Evolutionary conservation across 2,113 vertebrate species (phyloP), one percentile per base, ranked within the genome.

Genomic region (Leptobrachium ailaonicum): DNA sequence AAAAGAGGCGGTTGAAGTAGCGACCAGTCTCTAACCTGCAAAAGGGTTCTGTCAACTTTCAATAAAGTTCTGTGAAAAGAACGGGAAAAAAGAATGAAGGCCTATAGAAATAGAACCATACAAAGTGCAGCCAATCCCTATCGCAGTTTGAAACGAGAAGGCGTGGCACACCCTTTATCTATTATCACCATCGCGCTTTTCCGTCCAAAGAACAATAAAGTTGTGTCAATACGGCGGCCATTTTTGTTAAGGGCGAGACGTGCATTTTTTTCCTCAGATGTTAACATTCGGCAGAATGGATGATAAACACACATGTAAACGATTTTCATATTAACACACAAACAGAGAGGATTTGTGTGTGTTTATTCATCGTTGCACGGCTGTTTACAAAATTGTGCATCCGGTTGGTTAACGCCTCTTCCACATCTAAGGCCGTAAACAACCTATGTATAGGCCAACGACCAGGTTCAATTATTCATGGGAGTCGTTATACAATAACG

Each of bases 41-140:
- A 66, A 41, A 14, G 12, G 42, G 43, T 68, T 69, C 56, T 50
- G 41, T 20, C 54, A 32, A 6, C 44, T 32, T 41, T 43, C 40
- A 70, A 77, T 77, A 77, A 77, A 77, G 75, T 77, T 77, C 68
- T 45, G 5, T 44, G 1, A 6, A 41, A 66, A 41, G 47, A 64
- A 47, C 53, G 20, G 20, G 20, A 69, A 69, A 77, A 60, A 77
- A 60, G 58, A 60, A 60, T 1, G n/a, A 6, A 64, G 62, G 62
- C 4, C n/a, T 3, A 40, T 32, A 64, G 62, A 20, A 40, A 40
- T 20, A 32, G 62, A 10, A n/a, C n/a, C 1, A 1, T 20, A 40
- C n/a, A 20, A 40, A 20, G n/a, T 1, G 2, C n/a, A 64, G 62
- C 62, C 62, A 64, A 64, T 64, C n/a, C 0, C n/a, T 10, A 3